Evolutionary conservation across 2,888 invertebrate species (phyloP).

Genomic region (Coecobrya sp.): DNA sequence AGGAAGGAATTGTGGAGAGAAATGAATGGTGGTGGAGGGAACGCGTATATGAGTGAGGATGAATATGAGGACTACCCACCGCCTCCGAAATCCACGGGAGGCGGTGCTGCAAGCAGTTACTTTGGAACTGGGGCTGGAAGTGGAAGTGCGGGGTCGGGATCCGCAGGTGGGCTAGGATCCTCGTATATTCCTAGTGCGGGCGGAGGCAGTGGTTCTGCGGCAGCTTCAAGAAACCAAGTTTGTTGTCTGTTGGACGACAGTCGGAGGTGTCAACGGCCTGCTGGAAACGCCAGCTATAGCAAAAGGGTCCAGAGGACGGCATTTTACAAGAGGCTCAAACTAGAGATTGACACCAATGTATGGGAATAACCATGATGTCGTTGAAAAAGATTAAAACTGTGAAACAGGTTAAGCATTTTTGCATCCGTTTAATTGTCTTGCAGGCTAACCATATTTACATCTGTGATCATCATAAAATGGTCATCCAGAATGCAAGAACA

Average conservation of each 20-base stretch:
- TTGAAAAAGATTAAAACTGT: too few species aligned
- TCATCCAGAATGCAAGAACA: conserved; percentile 98
- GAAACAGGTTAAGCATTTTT: too few species aligned
- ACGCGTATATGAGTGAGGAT: conserved; percentile 85
- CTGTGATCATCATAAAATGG: conserved; percentile 98
- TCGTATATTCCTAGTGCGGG: conserved; percentile 52
- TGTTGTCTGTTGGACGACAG: conserved; percentile 97
- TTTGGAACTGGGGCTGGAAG: conserved; percentile 59
- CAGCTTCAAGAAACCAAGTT: conserved; percentile 89
- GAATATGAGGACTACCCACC: conserved; percentile 84
- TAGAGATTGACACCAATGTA: conserved; percentile 94
- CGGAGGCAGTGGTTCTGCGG: conserved; percentile 62
- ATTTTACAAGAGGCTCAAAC: conserved; percentile 95
- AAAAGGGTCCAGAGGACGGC: conserved; percentile 99
- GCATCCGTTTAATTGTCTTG: too few species aligned
- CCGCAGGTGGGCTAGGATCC: conserved; percentile 40
- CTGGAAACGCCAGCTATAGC: conserved; percentile 98
- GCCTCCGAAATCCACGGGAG: conserved; percentile 48
- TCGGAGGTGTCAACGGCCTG: conserved; percentile 94
- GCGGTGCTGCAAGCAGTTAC: conserved; percentile 51
- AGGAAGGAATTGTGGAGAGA: background rate
- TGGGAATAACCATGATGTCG: too few species aligned
- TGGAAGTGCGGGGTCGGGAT: conserved; percentile 18
- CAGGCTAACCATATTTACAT: conserved; percentile 98
- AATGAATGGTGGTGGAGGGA: conserved; percentile 84